A percentile compares a stretch with the other conserved stretches of the same genome.
Conservation (phyloP, 2,113 vertebrate genomes). For the Cephalopterus ornatus region DNA sequence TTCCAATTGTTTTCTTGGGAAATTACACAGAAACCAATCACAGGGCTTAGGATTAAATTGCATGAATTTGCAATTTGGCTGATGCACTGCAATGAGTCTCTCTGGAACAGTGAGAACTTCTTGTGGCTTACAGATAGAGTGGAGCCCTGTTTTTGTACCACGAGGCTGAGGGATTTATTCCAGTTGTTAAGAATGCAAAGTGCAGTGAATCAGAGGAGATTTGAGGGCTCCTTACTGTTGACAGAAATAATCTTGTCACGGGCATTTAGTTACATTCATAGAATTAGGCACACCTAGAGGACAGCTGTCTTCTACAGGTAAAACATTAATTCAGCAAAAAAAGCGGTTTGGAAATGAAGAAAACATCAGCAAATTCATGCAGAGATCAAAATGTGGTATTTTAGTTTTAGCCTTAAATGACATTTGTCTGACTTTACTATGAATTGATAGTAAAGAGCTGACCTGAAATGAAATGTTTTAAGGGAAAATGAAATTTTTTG, state of each 20-base stretch:
- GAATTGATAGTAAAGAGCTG: not conserved
- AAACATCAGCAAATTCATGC: not conserved
- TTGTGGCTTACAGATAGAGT: not conserved
- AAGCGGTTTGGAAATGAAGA: not conserved
- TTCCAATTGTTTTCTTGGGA: not conserved
- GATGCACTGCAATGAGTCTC: not conserved
- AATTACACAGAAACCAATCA: not conserved
- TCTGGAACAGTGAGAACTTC: not conserved
- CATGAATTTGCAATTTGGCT: not conserved
- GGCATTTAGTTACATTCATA: not conserved
- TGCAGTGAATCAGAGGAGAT: not conserved
- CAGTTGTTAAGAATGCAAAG: not conserved
- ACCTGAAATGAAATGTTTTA: not conserved
- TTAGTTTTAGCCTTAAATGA: not conserved
- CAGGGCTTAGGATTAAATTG: not conserved
- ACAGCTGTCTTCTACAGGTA: not conserved
- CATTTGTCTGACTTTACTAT: not conserved
- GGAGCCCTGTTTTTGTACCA: not conserved
- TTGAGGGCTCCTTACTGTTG: not conserved
- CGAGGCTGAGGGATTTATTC: not conserved
- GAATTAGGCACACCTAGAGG: not conserved
- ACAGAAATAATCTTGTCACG: not conserved
- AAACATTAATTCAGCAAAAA: not conserved
- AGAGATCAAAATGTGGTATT: not conserved
- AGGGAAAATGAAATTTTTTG: not conserved